These are phyloP conservation scores for Lepidothrix coronata DNA, from an alignment of 2,113 vertebrate genomes.

Conservation along the genomic window DNA sequence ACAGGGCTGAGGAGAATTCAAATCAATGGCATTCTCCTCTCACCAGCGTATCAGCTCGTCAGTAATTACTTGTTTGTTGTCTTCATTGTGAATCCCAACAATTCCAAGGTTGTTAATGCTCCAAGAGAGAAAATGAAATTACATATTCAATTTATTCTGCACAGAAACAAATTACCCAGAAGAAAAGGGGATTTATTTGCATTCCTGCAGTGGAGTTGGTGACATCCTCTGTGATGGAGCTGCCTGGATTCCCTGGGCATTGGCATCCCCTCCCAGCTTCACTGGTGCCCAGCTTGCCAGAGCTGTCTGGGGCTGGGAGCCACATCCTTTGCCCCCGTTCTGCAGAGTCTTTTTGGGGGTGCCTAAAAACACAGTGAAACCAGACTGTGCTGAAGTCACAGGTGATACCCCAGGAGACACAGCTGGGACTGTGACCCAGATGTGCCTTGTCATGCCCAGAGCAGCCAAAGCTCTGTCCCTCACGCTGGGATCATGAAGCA, in stretches of 20 bases:
- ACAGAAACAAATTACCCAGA: constrained; percentile 61
- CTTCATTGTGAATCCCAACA: constrained; percentile 70
- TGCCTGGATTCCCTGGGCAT: background rate
- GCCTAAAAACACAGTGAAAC: background rate
- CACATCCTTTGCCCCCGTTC: fast-evolving
- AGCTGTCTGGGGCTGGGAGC: background rate
- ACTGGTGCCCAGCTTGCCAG: fast-evolving
- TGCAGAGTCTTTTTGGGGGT: background rate
- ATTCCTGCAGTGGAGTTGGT: background rate
- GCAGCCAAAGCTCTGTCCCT: background rate
- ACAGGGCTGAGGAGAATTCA: constrained; percentile 63
- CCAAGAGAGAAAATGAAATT: constrained; percentile 69
- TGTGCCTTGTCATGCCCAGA: background rate
- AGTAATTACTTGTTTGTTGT: constrained; percentile 73
- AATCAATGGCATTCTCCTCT: constrained; percentile 69
- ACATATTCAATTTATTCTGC: constrained; percentile 71
- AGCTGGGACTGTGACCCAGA: background rate
- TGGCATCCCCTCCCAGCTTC: background rate
- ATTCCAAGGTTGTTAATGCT: constrained; percentile 72
- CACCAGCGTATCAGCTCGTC: constrained; percentile 55
- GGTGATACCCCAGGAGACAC: background rate
- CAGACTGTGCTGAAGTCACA: fast-evolving
- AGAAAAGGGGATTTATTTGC: constrained; percentile 58
- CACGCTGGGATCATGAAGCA: fast-evolving
- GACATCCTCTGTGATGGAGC: background rate